A percentile compares a stretch with the other conserved stretches of the same genome.
phyloP scores from a whole-genome alignment of 2,888 invertebrate species.

The Agrochola lota region DNA sequence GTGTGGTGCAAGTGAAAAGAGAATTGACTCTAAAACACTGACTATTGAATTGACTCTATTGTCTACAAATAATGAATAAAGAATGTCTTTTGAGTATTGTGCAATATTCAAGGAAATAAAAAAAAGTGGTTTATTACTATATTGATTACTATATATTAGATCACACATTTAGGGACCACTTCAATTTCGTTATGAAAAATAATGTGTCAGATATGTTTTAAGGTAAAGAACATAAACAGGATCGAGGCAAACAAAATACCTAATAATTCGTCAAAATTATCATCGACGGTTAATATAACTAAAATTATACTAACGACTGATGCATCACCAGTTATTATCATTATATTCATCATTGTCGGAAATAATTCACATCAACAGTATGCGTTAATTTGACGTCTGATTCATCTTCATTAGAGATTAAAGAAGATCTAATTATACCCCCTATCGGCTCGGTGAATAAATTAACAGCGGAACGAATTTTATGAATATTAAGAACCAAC shows the following conservation, averaged over 20 bases:
- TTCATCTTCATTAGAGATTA: conserved; percentile 41
- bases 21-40: not conserved
- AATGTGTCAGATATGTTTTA: not conserved
- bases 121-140: not conserved
- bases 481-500: conserved; percentile 6
- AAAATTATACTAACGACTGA: conserved; percentile 11
- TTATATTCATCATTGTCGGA: conserved; percentile 11
- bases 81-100: not conserved
- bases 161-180: not conserved
- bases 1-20: conserved; percentile 67
- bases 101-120: not conserved
- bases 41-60: too few species aligned
- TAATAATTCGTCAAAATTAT: not conserved
- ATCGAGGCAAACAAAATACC: conserved; percentile 12
- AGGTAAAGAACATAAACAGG: not conserved
- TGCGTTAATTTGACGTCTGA: conserved; percentile 25
- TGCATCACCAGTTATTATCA: conserved; percentile 7
- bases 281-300: not conserved
- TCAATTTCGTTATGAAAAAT: too few species aligned
- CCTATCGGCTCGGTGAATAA: conserved; percentile 15
- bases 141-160: not conserved
- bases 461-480: conserved; percentile 31
- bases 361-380: conserved; percentile 35
- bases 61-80: not conserved
- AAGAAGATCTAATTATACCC: conserved; percentile 41